A percentile compares a stretch with the other conserved stretches of the same genome.
phyloP scores from a whole-genome alignment of 2,113 vertebrate species.

The Neolamprologus sp. region DNA sequence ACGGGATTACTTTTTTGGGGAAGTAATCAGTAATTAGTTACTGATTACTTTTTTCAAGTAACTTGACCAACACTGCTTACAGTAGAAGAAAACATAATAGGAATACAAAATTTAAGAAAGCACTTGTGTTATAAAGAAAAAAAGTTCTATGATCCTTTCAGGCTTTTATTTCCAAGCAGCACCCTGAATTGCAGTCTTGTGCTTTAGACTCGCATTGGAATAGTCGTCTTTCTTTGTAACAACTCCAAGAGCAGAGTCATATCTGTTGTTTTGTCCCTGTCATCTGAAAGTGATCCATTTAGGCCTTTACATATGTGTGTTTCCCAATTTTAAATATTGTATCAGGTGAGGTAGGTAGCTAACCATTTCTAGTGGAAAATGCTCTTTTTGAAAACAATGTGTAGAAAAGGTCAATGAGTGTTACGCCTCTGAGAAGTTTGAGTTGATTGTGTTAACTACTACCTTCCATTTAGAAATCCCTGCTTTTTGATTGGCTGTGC shows the following conservation, averaged over 20 bases:
- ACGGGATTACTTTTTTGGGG: rapidly evolving
- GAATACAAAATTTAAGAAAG: background rate
- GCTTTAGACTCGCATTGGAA: background rate
- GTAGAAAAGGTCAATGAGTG: background rate
- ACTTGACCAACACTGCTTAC: background rate
- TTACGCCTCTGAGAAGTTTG: background rate
- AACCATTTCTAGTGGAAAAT: background rate
- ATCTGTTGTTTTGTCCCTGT: background rate
- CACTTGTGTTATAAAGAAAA: background rate
- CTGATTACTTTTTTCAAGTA: too few relatives aligned
- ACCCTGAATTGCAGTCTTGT: background rate
- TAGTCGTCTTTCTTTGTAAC: background rate
- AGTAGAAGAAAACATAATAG: background rate
- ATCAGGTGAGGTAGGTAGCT: background rate
- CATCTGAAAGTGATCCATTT: background rate
- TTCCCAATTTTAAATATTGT: background rate
- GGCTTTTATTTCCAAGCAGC: background rate
- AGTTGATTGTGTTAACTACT: background rate
- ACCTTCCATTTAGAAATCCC: background rate
- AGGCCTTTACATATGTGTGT: background rate
- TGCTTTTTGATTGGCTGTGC: background rate
- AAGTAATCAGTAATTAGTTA: too few relatives aligned
- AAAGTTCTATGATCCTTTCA: rapidly evolving
- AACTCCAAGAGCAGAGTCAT: background rate
- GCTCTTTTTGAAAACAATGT: background rate